Base-by-base conservation (phyloP, 2,113 vertebrate genomes). In the Rhea americana region DNA sequence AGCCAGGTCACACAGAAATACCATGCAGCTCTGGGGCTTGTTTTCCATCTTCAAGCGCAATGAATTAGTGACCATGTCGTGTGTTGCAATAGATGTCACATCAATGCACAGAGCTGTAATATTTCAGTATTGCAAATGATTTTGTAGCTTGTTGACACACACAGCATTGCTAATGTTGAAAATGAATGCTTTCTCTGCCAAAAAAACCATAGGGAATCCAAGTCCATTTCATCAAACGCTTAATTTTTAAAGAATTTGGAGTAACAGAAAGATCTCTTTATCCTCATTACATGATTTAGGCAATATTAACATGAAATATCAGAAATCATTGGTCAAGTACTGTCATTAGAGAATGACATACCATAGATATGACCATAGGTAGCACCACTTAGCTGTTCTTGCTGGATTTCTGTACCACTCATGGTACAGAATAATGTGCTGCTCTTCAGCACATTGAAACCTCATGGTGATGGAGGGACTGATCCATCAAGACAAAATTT, bases 201-300 rank as follows among this genome's bases (percentile, higher is more conserved):
- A 67, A 50, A 56, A 28, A 35, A 35, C 35, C 35, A 47, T 30
- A 39, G 11, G 18, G 14, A 53, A 3, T 82, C 19, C 24, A 25
- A 43, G 22, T 18, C 7, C 84, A 14, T 75, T 82, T 2, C n/a
- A 25, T 45, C 4, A 50, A 58, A 35, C 2, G 50, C 85, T 35
- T 70, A n/a, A 58, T 71, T 77, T 85, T 18, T 7, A 80, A 63
- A 1, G 8, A 77, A 67, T 71, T 74, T 77, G 66, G 37, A 80
- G 21, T 58, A 71, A 26, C 11, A 25, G 67, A 15, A 76, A 66
- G 4, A 2, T 25, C 32, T 2, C 11, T 91, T 80, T 82, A n/a
- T 37, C 9, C 9, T 89, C 55, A 76, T 10, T 2, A 24, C 0
- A 1, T 0, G 0, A 18, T 75, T 89, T 56, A 65, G 47, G 25